Evolutionary conservation across 1,140 invertebrate species (phyloP).

Genomic region (Grapholita molesta): DNA sequence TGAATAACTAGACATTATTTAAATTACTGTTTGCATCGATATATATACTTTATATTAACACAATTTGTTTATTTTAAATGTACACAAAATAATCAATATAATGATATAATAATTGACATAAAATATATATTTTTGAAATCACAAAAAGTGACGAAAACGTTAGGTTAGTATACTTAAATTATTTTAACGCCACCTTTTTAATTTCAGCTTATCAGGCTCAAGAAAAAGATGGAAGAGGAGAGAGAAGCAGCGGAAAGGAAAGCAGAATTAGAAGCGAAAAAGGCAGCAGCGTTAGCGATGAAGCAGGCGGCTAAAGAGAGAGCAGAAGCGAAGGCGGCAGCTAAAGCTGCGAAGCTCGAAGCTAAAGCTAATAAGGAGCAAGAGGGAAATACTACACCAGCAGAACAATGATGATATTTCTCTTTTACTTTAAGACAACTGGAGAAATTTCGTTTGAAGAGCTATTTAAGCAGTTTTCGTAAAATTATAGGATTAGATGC

Average conservation of each 20-base stretch:
- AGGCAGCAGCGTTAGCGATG: neutral
- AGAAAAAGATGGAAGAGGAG: constrained; percentile 52
- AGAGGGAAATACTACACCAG: neutral
- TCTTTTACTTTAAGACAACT: neutral
- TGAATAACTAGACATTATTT: no score
- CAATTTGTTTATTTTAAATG: no score
- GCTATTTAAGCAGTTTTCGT: no score
- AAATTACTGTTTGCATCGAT: no score
- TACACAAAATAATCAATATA: no score
- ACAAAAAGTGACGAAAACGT: no score
- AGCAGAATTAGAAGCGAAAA: neutral
- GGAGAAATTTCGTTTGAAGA: no score
- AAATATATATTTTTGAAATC: no score
- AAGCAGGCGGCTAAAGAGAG: neutral
- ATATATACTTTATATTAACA: no score
- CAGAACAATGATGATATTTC: neutral
- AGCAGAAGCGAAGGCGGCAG: constrained; percentile 5
- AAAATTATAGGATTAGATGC: no score
- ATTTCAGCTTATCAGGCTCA: constrained; percentile 53
- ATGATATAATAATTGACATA: no score
- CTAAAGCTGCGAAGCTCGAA: neutral
- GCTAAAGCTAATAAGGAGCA: neutral
- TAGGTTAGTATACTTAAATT: neutral
- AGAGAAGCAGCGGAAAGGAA: constrained; percentile 29
- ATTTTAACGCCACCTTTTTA: neutral